Conservation (phyloP, 1,140 invertebrate genomes). For the Steinernema khuongi region DNA sequence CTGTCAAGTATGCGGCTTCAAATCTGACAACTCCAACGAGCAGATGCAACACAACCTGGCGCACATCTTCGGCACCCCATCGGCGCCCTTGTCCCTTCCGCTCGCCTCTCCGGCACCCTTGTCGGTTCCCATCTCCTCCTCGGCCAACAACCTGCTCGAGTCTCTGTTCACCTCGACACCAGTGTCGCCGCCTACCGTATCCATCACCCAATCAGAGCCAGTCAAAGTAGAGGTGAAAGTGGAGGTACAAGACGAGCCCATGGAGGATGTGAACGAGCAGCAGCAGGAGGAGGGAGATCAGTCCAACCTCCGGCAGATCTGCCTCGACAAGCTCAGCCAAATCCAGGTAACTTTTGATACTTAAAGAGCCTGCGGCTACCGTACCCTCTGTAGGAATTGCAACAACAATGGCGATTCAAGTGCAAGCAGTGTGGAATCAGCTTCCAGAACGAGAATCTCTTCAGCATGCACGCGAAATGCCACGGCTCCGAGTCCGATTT, state of each 20-base stretch:
- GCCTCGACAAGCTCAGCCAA: not conserved
- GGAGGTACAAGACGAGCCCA: not conserved
- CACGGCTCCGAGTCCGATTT: constrained; percentile 82
- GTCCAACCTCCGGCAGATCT: not conserved
- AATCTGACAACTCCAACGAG: not conserved
- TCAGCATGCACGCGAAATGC: constrained; percentile 88
- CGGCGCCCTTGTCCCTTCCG: not conserved
- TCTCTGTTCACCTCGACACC: not conserved
- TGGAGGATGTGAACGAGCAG: not conserved
- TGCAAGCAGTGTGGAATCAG: constrained; percentile 82
- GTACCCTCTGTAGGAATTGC: too few relatives aligned
- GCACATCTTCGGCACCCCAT: not conserved
- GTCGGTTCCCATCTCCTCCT: not conserved
- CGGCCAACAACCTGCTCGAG: not conserved
- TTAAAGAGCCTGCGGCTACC: too few relatives aligned
- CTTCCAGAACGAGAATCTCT: constrained; percentile 81
- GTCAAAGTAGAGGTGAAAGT: not conserved
- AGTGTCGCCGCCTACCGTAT: not conserved
- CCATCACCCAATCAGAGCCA: not conserved
- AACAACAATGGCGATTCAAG: constrained; percentile 58
- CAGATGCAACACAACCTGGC: not conserved
- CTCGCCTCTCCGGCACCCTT: not conserved
- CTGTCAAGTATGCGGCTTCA: not conserved
- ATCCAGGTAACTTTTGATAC: constrained; percentile 8
- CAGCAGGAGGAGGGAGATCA: not conserved